A percentile compares a stretch with the other conserved stretches of the same genome.
Conservation (phyloP, 2,113 vertebrate genomes). For the Pseudois nayaur region DNA sequence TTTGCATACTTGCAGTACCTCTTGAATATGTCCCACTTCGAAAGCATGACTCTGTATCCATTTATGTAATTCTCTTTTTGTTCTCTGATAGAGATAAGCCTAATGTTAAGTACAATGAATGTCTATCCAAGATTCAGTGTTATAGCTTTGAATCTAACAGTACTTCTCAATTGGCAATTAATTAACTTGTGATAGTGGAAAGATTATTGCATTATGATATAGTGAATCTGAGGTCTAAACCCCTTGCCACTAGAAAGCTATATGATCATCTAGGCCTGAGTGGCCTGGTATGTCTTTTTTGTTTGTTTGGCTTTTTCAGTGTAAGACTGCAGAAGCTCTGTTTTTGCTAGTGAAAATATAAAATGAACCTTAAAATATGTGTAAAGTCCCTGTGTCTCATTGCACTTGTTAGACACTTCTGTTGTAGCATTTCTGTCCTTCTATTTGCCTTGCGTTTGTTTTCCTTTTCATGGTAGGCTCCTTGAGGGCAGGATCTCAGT, state of each 20-base stretch:
- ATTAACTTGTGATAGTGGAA: background rate
- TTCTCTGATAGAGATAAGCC: constrained; percentile 14
- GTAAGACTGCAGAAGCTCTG: background rate
- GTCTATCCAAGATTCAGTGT: background rate
- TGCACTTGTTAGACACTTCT: background rate
- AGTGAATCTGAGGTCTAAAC: background rate
- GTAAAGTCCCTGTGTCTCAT: background rate
- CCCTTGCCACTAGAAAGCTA: background rate
- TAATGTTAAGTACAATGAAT: constrained; percentile 24
- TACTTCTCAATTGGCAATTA: background rate
- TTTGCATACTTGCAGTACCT: background rate
- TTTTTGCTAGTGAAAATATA: constrained; percentile 29
- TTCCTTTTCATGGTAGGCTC: background rate
- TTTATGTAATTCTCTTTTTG: constrained; percentile 23
- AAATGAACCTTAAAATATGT: background rate
- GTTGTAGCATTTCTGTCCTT: background rate
- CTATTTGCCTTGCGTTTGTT: background rate
- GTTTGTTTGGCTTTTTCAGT: constrained; percentile 20
- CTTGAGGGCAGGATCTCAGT: background rate
- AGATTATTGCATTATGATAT: background rate
- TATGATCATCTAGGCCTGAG: background rate
- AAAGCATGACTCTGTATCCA: constrained; percentile 24
- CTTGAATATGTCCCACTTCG: constrained; percentile 26
- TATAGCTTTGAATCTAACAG: constrained; percentile 5
- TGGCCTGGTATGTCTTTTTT: background rate